A percentile compares a stretch with the other conserved stretches of the same genome.
Evolutionary conservation across 37 sponge, comb jelly and placozoan genomes (phyloP).

Genomic region (Spongilla lacustris): DNA sequence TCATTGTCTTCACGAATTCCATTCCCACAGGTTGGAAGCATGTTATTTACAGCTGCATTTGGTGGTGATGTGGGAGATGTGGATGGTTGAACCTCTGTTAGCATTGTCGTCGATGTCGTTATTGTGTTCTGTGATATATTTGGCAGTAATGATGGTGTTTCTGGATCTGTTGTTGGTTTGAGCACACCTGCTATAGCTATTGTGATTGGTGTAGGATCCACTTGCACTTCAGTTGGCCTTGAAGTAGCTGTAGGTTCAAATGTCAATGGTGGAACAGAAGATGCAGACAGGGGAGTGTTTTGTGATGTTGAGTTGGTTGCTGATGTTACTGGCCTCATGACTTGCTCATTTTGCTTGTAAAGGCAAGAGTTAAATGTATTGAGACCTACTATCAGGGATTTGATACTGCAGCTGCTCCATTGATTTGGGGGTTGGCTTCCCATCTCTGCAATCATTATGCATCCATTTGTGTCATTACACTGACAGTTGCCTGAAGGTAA

Average conservation of each 20-base stretch:
- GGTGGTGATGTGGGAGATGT: too few species aligned
- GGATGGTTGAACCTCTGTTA: background rate
- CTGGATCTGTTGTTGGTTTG: background rate
- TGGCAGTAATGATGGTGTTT: background rate
- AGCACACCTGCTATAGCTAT: background rate
- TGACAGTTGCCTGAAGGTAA: background rate
- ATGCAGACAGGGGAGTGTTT: background rate
- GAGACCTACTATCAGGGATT: background rate
- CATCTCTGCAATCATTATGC: constrained; percentile 3
- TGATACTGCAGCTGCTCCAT: constrained; percentile 19
- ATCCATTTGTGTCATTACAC: constrained; percentile 20
- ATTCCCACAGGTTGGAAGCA: constrained; percentile 57
- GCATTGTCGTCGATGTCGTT: background rate
- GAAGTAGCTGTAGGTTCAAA: background rate
- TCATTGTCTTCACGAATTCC: constrained; percentile 60
- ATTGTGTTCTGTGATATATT: background rate
- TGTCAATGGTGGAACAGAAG: background rate
- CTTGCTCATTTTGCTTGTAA: background rate
- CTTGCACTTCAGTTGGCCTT: background rate
- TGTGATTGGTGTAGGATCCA: background rate
- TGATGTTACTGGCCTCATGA: background rate
- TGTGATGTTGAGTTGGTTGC: background rate
- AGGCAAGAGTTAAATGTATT: background rate
- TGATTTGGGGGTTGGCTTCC: background rate
- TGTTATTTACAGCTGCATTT: background rate